phyloP scores from a whole-genome alignment of 2,888 invertebrate species.

The Lordiphosa andalusiaca region DNA sequence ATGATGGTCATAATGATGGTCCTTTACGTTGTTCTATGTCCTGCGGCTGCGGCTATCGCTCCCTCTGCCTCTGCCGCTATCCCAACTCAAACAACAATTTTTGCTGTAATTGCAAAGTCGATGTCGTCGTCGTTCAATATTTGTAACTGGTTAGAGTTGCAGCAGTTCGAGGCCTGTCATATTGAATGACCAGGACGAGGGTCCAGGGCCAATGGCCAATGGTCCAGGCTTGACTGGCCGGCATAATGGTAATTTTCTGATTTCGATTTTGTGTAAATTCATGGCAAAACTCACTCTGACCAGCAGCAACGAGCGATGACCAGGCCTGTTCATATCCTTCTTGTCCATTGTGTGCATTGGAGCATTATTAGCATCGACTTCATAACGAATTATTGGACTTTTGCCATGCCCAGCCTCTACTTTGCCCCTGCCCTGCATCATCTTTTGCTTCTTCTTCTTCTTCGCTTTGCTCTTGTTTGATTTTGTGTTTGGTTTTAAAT shows the following conservation, averaged over 20 bases:
- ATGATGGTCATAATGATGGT: conserved; percentile 9
- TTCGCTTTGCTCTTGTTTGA: conserved; percentile 43
- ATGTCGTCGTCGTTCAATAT: conserved; percentile 51
- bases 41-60: conserved; percentile 43
- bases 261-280: conserved; percentile 73
- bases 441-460: no score
- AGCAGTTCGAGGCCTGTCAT: conserved; percentile 54
- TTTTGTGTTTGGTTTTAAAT: conserved; percentile 65
- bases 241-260: conserved; percentile 72
- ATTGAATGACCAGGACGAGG: conserved; percentile 36
- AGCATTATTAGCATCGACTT: conserved; percentile 70
- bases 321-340: conserved; percentile 30
- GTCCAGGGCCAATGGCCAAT: conserved; percentile 10
- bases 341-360: conserved; percentile 59
- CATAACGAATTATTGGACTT: conserved; percentile 68
- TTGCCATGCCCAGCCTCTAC: conserved; percentile 30
- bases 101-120: conserved; percentile 71
- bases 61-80: background rate
- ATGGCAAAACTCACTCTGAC: conserved; percentile 50
- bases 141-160: conserved; percentile 69
- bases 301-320: conserved; percentile 14
- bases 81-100: conserved; percentile 60
- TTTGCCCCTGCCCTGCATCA: background rate
- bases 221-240: conserved; percentile 40
- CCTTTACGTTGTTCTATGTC: conserved; percentile 35